phyloP scores from a whole-genome alignment of 2,113 vertebrate species.

The Sitta europaea region DNA sequence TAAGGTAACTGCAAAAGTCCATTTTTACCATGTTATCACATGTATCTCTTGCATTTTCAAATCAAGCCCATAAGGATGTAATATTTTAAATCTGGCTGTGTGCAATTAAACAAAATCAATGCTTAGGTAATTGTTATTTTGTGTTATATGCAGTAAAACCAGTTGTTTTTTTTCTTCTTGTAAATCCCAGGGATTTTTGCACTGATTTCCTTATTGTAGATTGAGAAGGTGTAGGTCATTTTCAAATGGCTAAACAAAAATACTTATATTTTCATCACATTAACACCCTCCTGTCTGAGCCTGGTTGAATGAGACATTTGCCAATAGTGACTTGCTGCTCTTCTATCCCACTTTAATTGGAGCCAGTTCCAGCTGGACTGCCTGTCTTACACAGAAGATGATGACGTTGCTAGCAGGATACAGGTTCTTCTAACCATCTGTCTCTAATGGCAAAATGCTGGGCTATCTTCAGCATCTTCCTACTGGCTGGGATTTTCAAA shows the following conservation, averaged over 20 bases:
- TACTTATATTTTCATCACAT: background rate
- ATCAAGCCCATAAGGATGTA: background rate
- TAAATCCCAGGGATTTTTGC: background rate
- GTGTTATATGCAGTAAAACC: background rate
- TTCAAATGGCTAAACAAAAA: background rate
- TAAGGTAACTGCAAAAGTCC: background rate
- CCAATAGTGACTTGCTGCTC: background rate
- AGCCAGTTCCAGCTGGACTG: constrained; percentile 31
- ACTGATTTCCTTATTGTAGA: background rate
- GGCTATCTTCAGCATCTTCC: background rate
- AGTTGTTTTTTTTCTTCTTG: background rate
- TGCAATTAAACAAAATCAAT: background rate
- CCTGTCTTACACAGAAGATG: background rate
- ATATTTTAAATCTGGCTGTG: background rate
- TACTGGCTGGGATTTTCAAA: background rate
- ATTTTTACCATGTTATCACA: background rate
- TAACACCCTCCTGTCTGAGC: background rate
- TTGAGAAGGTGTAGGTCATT: background rate
- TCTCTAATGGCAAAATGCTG: background rate
- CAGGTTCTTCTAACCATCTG: constrained; percentile 22
- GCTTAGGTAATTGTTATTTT: background rate
- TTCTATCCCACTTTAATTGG: background rate
- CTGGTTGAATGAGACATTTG: background rate
- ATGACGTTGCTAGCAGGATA: background rate
- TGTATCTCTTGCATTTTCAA: background rate